Base-by-base conservation (phyloP, 2,113 vertebrate genomes). In the Aegotheles bennettii region DNA sequence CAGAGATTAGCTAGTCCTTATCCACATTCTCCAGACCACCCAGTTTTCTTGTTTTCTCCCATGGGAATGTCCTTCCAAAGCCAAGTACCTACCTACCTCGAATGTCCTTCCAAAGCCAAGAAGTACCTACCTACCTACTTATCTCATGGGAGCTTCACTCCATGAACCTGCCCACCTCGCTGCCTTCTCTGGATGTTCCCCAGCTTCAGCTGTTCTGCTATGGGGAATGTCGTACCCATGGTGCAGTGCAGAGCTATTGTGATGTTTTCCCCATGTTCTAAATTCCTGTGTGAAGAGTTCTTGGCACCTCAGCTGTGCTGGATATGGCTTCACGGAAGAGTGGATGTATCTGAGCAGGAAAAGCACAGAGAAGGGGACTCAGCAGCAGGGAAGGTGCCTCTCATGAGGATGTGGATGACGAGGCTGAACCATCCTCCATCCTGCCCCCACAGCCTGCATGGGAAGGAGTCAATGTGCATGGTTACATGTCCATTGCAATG, bases 221-320 rank as follows among this genome's bases (percentile, higher is more conserved):
- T 3, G 2, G 4, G 31, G 7, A 2, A 0, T 3, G 0, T 48
- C 1, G 1, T 83, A 47, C 42, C 73, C 84, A 53, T 6, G 40
- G 57, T 1, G 3, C 29, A 36, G 47, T 3, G 5, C n/a, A 26
- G 78, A 59, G 19, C 70, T 36, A 16, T 23, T 71, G 31, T 87
- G 70, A 23, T 11, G 33, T 23, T 67, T 77, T 29, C 73, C 18
- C 21, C 35, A 9, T 11, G 43, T 57, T 84, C 50, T 78, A n/a
- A 28, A 61, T 61, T 87, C 81, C 82, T 48, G 2, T 2, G 0
- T 26, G n/a, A 48, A 56, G 33, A 59, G 16, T 24, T 93, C 33
- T 26, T 47, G 29, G 50, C 31, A 31, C 43, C 14, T 73, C 53
- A 38, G 9, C 12, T 0, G 0, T 4, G 7, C 48, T 56, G 48